Percentiles rank a stretch among this genome's conserved stretches.
Evolutionary conservation across 2,888 invertebrate genomes (phyloP).

Genomic region (Mechanitis mazaeus): DNA sequence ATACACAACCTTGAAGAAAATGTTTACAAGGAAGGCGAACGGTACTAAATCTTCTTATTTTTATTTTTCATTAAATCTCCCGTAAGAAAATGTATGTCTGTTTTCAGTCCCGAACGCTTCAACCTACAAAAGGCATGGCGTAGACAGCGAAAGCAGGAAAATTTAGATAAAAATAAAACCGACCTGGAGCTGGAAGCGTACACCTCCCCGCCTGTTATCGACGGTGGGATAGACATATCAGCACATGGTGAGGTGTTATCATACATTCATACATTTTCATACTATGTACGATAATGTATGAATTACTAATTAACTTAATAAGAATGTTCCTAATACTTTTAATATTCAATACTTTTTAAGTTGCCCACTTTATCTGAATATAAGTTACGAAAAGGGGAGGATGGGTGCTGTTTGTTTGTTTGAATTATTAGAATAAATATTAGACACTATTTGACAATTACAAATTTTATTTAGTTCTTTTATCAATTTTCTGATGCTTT

Average conservation of each 20-base stretch:
- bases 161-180: slow-evolving; percentile 46
- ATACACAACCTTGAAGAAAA: slow-evolving; percentile 77
- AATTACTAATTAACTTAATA: no score
- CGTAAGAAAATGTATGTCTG: slow-evolving; percentile 16
- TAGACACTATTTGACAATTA: no score
- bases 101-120: slow-evolving; percentile 75
- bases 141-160: slow-evolving; percentile 72
- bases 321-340: no score
- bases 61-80: not conserved
- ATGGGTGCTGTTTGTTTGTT: no score
- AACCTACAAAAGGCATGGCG: slow-evolving; percentile 77
- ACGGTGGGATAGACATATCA: slow-evolving; percentile 47
- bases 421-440: no score
- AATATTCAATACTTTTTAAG: no score
- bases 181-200: slow-evolving; percentile 64
- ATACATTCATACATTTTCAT: not conserved
- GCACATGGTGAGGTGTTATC: slow-evolving; percentile 44
- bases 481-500: slow-evolving; percentile 23
- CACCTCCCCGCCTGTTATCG: slow-evolving; percentile 53
- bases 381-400: no score
- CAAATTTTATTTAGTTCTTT: no score
- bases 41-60: slow-evolving; percentile 52
- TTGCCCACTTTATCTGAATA: no score
- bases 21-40: slow-evolving; percentile 76
- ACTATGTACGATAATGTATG: no score